Percentiles rank a stretch among this genome's conserved stretches.
These are phyloP conservation scores for Dallia pectoralis DNA, from an alignment of 2,797 vertebrate genomes.

Conservation along the genomic window DNA sequence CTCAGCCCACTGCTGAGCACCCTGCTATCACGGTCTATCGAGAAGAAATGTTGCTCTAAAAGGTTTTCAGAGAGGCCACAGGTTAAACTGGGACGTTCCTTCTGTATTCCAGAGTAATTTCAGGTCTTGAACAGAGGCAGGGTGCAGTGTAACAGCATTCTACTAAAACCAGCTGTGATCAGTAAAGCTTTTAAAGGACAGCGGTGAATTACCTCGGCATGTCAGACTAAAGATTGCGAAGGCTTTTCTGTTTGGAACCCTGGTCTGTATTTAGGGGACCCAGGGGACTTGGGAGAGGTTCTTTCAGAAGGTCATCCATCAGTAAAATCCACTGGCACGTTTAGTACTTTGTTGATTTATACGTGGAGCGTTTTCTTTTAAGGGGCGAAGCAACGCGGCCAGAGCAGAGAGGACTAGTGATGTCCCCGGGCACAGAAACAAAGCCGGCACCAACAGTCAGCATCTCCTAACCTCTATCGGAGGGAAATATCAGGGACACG, in stretches of 20 bases:
- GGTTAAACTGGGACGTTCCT: constrained; percentile 13
- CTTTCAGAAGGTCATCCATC: constrained; percentile 1
- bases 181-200: constrained; percentile 23
- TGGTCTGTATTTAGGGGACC: constrained; percentile 20
- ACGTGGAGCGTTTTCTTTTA: constrained; percentile 35
- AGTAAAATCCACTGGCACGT: constrained; percentile 52
- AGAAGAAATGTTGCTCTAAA: constrained; percentile 22
- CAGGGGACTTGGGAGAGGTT: background rate
- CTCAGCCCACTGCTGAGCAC: background rate
- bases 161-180: constrained; percentile 9
- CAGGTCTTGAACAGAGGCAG: constrained; percentile 23
- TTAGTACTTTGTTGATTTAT: constrained; percentile 27
- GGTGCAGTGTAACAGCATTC: background rate
- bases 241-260: constrained; percentile 34
- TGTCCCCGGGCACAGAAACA: background rate
- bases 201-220: constrained; percentile 31
- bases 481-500: constrained; percentile 4
- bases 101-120: constrained; percentile 37
- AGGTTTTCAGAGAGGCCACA: background rate
- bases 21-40: constrained; percentile 1
- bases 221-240: constrained; percentile 33
- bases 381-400: constrained; percentile 16
- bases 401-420: constrained; percentile 3
- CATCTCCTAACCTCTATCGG: constrained; percentile 16
- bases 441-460: constrained; percentile 9